Percentiles rank a stretch among this genome's conserved stretches.
phyloP scores from a whole-genome alignment of 1,140 invertebrate species.

The Pseudomyrmex gracilis region DNA sequence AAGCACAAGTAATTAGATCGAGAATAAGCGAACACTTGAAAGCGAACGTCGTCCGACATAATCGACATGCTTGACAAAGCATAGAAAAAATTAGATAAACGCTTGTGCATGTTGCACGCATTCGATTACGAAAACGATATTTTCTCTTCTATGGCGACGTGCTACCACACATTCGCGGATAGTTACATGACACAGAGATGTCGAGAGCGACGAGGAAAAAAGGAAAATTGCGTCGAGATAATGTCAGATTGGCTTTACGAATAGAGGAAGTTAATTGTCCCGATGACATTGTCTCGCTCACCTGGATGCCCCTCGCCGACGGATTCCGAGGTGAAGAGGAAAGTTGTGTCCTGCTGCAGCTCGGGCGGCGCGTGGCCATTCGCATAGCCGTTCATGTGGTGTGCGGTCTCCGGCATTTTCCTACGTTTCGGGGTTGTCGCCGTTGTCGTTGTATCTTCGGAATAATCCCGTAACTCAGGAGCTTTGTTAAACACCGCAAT shows the following conservation, averaged over 20 bases:
- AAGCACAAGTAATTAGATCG: background rate
- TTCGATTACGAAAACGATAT: constrained; percentile 18
- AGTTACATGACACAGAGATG: background rate
- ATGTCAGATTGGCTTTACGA: constrained; percentile 1
- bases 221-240: constrained; percentile 14
- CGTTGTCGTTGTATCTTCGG: constrained; percentile 28
- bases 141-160: constrained; percentile 59
- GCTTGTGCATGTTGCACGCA: background rate
- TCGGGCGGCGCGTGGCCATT: constrained; percentile 91
- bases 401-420: constrained; percentile 90
- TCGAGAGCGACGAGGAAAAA: constrained; percentile 26
- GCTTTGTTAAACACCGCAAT: background rate
- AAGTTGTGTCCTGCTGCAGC: constrained; percentile 93
- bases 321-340: constrained; percentile 99
- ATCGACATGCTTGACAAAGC: constrained; percentile 5
- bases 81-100: background rate
- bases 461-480: background rate
- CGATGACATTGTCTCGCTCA: constrained; percentile 80
- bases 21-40: no score
- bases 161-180: constrained; percentile 29
- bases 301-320: constrained; percentile 99
- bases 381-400: constrained; percentile 90
- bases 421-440: constrained; percentile 75
- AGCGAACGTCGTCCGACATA: background rate
- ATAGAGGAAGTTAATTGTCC: background rate